These are phyloP conservation scores for Sphecodes monilicornis DNA, from an alignment of 2,888 invertebrate genomes.

Conservation along the genomic window DNA sequence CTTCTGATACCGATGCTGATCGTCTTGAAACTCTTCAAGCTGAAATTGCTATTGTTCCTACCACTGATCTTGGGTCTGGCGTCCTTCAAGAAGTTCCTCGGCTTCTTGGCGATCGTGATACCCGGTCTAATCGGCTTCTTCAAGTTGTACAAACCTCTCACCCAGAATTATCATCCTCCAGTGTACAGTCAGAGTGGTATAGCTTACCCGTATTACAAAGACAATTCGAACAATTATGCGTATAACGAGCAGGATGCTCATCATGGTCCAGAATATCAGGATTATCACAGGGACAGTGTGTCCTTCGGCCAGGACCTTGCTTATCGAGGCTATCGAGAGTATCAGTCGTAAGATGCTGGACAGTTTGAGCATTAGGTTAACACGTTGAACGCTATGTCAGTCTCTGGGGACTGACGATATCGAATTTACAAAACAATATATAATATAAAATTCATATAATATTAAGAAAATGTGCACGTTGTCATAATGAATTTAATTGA, in stretches of 20 bases:
- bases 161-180: conserved; percentile 85
- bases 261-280: conserved; percentile 83
- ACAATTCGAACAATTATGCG: conserved; percentile 84
- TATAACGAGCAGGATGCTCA: conserved; percentile 76
- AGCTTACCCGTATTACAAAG: conserved; percentile 88
- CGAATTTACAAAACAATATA: too few relatives aligned
- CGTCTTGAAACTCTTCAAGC: conserved; percentile 93
- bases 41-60: conserved; percentile 92
- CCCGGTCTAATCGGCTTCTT: conserved; percentile 94
- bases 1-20: conserved; percentile 93
- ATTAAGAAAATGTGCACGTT: too few relatives aligned
- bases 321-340: conserved; percentile 88
- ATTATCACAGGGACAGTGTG: conserved; percentile 85
- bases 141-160: conserved; percentile 91
- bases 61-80: conserved; percentile 93
- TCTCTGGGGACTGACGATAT: too few relatives aligned
- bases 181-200: conserved; percentile 92
- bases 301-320: conserved; percentile 90
- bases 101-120: conserved; percentile 91
- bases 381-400: too few relatives aligned
- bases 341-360: conserved; percentile 66
- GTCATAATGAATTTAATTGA: too few relatives aligned
- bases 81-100: conserved; percentile 93
- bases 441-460: too few relatives aligned
- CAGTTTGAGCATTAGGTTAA: not conserved